phyloP scores from a whole-genome alignment of 2,797 vertebrate species.

The Champsocephalus gunnari region DNA sequence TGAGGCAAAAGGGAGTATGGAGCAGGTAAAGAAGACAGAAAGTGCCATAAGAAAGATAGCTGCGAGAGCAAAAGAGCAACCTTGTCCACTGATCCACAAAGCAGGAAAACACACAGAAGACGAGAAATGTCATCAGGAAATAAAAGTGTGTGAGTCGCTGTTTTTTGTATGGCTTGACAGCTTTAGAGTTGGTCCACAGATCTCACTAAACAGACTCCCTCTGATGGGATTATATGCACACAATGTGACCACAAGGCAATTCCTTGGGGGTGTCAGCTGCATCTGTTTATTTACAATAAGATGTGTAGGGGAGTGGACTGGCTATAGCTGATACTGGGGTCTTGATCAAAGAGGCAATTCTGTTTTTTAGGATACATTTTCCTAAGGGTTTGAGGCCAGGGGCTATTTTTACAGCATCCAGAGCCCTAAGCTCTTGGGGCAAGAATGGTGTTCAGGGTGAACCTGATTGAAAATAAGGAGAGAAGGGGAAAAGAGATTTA shows the following conservation, averaged over 20 bases:
- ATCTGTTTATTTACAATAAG: slow-evolving; percentile 40
- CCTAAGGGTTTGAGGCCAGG: slow-evolving; percentile 26
- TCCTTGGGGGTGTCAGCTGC: slow-evolving; percentile 15
- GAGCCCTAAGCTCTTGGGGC: slow-evolving; percentile 14
- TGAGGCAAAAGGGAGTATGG: slow-evolving; percentile 12
- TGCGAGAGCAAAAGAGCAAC: slow-evolving; percentile 21
- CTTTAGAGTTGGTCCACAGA: slow-evolving; percentile 16
- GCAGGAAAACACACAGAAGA: slow-evolving; percentile 19
- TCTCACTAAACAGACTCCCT: slow-evolving; percentile 33
- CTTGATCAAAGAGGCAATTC: slow-evolving; percentile 35
- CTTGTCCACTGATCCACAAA: slow-evolving; percentile 42
- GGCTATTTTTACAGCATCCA: slow-evolving; percentile 20
- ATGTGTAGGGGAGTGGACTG: slow-evolving; percentile 5
- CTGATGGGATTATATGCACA: slow-evolving; percentile 42
- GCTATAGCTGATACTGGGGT: slow-evolving; percentile 5
- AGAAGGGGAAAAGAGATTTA: slow-evolving; percentile 10
- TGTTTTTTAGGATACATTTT: slow-evolving; percentile 20
- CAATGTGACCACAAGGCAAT: slow-evolving; percentile 14
- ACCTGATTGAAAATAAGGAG: neutral
- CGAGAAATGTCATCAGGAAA: slow-evolving; percentile 28
- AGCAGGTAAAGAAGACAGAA: slow-evolving; percentile 19
- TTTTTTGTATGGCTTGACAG: slow-evolving; percentile 18
- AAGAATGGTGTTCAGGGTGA: slow-evolving; percentile 12
- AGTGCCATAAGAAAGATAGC: slow-evolving; percentile 22
- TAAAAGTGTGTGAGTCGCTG: slow-evolving; percentile 7